Evolutionary conservation across 2,113 vertebrate species (phyloP).

Genomic region (Pelusios castaneus): DNA sequence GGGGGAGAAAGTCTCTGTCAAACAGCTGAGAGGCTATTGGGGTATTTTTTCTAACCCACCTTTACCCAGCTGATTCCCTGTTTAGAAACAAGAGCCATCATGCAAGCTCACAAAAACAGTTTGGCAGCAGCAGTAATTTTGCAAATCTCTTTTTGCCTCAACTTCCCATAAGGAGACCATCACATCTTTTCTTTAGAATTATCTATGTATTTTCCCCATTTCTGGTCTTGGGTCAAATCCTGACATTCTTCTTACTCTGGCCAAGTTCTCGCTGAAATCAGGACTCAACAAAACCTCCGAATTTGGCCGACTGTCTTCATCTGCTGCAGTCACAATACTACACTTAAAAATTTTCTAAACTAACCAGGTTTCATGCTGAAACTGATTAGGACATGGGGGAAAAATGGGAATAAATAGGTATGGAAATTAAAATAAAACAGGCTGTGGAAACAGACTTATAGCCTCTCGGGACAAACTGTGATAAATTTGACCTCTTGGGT

Average conservation of each 20-base stretch:
- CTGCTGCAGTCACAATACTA: background rate
- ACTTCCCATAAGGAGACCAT: background rate
- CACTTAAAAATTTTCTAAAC: background rate
- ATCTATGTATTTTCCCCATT: conserved; percentile 6
- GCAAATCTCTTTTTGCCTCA: conserved; percentile 3
- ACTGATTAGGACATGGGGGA: conserved; percentile 4
- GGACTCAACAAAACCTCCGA: background rate
- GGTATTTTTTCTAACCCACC: background rate
- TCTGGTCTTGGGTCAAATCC: conserved; percentile 9
- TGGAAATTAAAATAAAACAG: background rate
- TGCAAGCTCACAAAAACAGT: background rate
- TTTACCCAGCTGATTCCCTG: background rate
- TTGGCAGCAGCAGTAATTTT: background rate
- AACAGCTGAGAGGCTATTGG: background rate
- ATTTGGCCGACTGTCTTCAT: conserved; percentile 6
- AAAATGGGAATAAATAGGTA: background rate
- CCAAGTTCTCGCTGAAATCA: conserved; percentile 48
- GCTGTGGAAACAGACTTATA: conserved; percentile 37
- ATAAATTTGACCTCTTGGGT: background rate
- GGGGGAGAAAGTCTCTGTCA: background rate
- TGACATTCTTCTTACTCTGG: conserved; percentile 38
- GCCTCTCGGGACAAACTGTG: background rate
- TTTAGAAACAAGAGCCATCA: background rate
- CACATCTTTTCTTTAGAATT: background rate
- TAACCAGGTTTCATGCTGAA: background rate